Conservation (phyloP, 2,888 invertebrate species). For the Helicoverpa assulta region DNA sequence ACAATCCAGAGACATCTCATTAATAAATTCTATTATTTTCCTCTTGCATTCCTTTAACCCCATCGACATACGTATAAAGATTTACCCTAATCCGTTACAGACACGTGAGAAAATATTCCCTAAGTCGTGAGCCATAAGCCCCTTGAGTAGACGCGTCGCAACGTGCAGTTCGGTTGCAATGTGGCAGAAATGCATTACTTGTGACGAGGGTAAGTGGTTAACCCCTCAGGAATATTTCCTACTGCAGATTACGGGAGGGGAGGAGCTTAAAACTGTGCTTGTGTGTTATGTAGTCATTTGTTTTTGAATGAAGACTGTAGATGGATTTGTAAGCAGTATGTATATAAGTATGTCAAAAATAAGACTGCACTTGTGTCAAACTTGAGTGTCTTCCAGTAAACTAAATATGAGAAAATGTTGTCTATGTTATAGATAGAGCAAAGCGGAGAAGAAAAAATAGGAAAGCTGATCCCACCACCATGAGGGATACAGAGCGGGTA, state of each 20-base stretch:
- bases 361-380: too few relatives aligned
- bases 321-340: too few relatives aligned
- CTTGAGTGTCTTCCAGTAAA: too few relatives aligned
- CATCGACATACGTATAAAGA: not conserved
- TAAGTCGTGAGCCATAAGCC: conserved; percentile 6
- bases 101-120: conserved; percentile 4
- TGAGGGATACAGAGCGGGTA: too few relatives aligned
- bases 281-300: not conserved
- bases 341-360: too few relatives aligned
- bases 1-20: too few relatives aligned
- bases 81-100: not conserved
- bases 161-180: not conserved
- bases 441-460: too few relatives aligned
- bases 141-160: conserved; percentile 7
- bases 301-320: not conserved
- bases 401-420: too few relatives aligned
- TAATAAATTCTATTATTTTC: too few relatives aligned
- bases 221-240: not conserved
- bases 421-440: too few relatives aligned
- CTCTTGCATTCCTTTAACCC: not conserved
- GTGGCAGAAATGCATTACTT: conserved; percentile 27
- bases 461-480: too few relatives aligned
- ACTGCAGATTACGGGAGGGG: not conserved
- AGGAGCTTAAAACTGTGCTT: not conserved
- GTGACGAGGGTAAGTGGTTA: not conserved